phyloP scores from a whole-genome alignment of 2,888 invertebrate species.

The Leptinotarsa rubiginosa region DNA sequence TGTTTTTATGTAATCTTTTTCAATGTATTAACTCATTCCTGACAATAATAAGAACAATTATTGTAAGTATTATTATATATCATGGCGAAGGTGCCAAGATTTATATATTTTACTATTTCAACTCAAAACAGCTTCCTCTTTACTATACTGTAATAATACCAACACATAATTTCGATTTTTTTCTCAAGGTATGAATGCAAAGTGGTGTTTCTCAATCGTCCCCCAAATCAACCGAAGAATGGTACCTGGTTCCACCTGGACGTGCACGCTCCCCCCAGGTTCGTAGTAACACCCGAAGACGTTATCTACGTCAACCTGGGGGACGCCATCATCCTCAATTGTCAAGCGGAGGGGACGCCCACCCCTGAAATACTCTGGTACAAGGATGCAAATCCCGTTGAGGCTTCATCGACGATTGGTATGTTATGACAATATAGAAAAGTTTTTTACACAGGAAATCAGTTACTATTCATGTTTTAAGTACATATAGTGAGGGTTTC shows the following conservation, averaged over 20 bases:
- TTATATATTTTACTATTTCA: too few relatives aligned
- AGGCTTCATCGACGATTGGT: constrained; percentile 85
- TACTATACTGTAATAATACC: too few relatives aligned
- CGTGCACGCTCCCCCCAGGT: constrained; percentile 95
- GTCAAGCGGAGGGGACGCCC: constrained; percentile 96
- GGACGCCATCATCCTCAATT: constrained; percentile 95
- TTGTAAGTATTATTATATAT: too few relatives aligned
- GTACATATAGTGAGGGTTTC: too few relatives aligned
- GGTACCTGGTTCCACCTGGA: constrained; percentile 98
- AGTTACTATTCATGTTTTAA: too few relatives aligned
- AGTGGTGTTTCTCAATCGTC: constrained; percentile 94
- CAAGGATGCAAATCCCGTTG: constrained; percentile 92
- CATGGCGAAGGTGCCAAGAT: too few relatives aligned
- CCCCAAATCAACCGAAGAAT: constrained; percentile 91
- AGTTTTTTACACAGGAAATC: not conserved
- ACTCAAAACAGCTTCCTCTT: too few relatives aligned
- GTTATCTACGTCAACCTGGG: constrained; percentile 97
- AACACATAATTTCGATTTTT: constrained; percentile 15
- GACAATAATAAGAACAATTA: too few relatives aligned
- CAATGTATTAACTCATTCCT: too few relatives aligned
- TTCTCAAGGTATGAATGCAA: constrained; percentile 67
- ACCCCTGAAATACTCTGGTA: constrained; percentile 96
- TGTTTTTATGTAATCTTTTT: too few relatives aligned
- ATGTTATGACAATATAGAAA: too few relatives aligned
- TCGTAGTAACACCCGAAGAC: constrained; percentile 94